Percentiles rank a stretch among this genome's conserved stretches.
Conservation (phyloP, 1,140 invertebrate genomes). For the Lethocerus indicus region DNA sequence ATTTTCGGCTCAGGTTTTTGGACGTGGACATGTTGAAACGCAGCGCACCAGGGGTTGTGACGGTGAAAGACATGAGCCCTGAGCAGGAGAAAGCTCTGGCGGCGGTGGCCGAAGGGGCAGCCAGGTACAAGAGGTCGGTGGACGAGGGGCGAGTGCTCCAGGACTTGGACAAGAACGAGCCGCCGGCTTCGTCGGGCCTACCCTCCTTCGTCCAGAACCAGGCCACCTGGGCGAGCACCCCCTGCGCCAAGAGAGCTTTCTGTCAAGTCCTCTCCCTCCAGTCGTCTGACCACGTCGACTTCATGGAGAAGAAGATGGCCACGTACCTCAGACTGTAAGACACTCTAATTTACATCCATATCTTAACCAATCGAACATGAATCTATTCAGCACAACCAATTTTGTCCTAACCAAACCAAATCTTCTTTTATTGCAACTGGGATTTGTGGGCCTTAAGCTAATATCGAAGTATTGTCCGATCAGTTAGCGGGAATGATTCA, state of each 20-base stretch:
- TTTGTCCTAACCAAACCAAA: too few relatives aligned
- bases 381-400: too few relatives aligned
- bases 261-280: constrained; percentile 51
- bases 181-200: constrained; percentile 23
- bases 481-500: too few relatives aligned
- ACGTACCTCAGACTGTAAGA: constrained; percentile 51
- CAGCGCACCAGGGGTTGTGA: constrained; percentile 20
- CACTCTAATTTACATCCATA: neutral
- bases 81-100: constrained; percentile 36
- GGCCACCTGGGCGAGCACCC: constrained; percentile 49
- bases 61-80: constrained; percentile 24
- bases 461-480: too few relatives aligned
- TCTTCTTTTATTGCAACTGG: too few relatives aligned
- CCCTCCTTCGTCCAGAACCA: constrained; percentile 22
- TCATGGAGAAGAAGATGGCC: constrained; percentile 65
- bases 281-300: constrained; percentile 38
- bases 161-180: constrained; percentile 34
- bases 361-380: too few relatives aligned
- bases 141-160: constrained; percentile 22
- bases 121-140: constrained; percentile 22
- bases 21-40: constrained; percentile 43
- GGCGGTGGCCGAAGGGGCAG: neutral
- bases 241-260: constrained; percentile 56
- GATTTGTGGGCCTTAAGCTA: too few relatives aligned
- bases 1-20: constrained; percentile 26